Evolutionary conservation across 2,797 vertebrate genomes (phyloP), one percentile per base, ranked within the genome.

Genomic region (Ptychobarbus kaznakovi): DNA sequence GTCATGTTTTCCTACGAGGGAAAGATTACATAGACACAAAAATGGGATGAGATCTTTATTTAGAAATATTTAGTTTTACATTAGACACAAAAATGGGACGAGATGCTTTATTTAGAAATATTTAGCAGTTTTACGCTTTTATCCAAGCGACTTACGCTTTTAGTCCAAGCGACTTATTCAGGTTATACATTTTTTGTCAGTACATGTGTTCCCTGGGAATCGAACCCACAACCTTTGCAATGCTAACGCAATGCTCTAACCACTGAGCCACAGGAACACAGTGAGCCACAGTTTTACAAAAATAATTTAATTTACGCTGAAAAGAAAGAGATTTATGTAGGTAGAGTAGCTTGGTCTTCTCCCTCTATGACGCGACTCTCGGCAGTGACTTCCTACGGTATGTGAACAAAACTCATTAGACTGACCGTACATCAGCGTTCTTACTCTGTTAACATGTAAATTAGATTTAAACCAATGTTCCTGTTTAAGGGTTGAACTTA

Each of bases 321-420:
- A 40, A 51, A 79, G 25, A 38, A 38, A 42, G n/a, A 20, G 32
- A 20, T 82, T 66, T 6, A 83, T 56, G 61, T 77, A 20, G 22
- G 73, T 3, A 68, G 20, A 42, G 61, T 69, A 22, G 73, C 10
- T 84, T 84, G 82, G 63, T 77, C 82, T 65, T 77, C 56, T 3
- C 82, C 82, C 73, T 77, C 73, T 28, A 68, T 77, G 46, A 84
- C 61, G 0, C 82, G 82, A 40, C 46, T 56, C 63, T 77, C 82
- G 2, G 63, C 46, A 0, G 44, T 42, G 44, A 53, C 61, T 10
- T 83, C 82, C 82, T 76, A 61, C 7, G 3, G 58, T n/a, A 42
- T 8, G 25, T 25, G 28, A 66, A 65, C 53, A 65, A 1, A 42
- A 20, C 15, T 74, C 42, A 7, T 66, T 66, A 63, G 22, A 80